Evolutionary conservation across 2,113 vertebrate genomes (phyloP).

Genomic region (Sciurus niger): DNA sequence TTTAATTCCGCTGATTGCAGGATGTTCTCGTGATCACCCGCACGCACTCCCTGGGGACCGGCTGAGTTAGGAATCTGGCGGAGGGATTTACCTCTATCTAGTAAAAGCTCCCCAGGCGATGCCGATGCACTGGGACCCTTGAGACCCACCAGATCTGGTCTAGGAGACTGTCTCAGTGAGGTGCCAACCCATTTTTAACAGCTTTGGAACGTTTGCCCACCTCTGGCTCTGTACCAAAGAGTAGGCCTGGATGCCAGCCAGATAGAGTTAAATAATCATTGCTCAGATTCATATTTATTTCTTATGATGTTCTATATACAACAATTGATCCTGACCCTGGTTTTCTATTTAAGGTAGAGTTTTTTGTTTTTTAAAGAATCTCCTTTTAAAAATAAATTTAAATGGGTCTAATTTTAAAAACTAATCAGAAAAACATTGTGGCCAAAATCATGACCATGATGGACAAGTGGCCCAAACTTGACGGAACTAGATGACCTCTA

Average conservation of each 20-base stretch:
- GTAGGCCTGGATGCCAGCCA: not conserved
- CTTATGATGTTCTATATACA: not conserved
- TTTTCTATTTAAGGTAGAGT: not conserved
- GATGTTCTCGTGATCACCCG: not conserved
- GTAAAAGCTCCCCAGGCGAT: not conserved
- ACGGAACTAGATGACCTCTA: accelerated
- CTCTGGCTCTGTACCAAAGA: not conserved
- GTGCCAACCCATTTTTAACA: not conserved
- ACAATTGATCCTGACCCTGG: no score
- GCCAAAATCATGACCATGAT: not conserved
- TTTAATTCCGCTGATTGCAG: not conserved
- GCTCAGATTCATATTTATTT: not conserved
- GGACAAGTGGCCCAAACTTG: not conserved
- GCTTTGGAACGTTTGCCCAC: accelerated
- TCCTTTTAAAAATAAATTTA: not conserved
- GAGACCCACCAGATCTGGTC: not conserved
- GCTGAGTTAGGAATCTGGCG: not conserved
- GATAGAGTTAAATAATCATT: accelerated
- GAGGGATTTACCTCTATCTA: not conserved
- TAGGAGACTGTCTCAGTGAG: not conserved
- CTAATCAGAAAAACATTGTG: not conserved
- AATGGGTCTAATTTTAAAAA: not conserved
- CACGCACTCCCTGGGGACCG: not conserved
- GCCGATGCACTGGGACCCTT: accelerated
- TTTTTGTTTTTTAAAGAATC: not conserved